Base-by-base conservation (phyloP, 1,140 invertebrate genomes). In the Drosophila ambigua region DNA sequence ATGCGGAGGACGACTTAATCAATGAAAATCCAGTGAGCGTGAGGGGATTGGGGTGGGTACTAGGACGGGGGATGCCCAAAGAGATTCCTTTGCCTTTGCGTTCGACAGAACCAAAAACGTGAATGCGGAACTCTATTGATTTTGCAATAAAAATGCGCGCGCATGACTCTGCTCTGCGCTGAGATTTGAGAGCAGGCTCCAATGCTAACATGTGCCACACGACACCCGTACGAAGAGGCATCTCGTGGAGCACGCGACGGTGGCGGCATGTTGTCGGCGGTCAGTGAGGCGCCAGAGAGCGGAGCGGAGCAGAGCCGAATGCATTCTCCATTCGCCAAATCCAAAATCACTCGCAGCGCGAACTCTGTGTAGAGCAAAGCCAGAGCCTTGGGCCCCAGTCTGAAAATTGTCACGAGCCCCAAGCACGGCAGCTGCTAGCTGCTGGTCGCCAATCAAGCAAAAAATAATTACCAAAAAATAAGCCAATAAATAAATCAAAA, bases 91-190 rank as follows among this genome's bases (percentile, higher is more conserved):
- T 20, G 39, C 23, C 43, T 43, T 23, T 31, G 50, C 54, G 35
- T 39, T 39, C 35, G 35, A 5, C 35, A 39, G 35, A 9, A 39
- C 9, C 35, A 11, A 39, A 39, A 75, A 68, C 69, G 65, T 80
- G 74, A 79, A 88, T 87, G 83, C 83, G 82, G 83, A 67, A 79
- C 49, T 39, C 35, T 87, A 87, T 87, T 77, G 82, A 87, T 87
- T 87, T 85, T 79, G 60, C 72, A 66, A 87, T 79, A 66, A 73
- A 88, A 81, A 78, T 88, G 83, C 83, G 83, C 83, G 83, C 83
- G 83, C 83, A 88, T 39, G 35, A 4, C 26, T 28, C 26, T 39
- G 35, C 4, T 39, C 35, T 39, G 49, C 31, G 50, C 76, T 57
- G 67, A 77, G 84, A 83, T 88, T 88, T 84, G 72, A 83, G 76